phyloP scores from a whole-genome alignment of 2,888 invertebrate species.

The Drosophila ustulata region DNA sequence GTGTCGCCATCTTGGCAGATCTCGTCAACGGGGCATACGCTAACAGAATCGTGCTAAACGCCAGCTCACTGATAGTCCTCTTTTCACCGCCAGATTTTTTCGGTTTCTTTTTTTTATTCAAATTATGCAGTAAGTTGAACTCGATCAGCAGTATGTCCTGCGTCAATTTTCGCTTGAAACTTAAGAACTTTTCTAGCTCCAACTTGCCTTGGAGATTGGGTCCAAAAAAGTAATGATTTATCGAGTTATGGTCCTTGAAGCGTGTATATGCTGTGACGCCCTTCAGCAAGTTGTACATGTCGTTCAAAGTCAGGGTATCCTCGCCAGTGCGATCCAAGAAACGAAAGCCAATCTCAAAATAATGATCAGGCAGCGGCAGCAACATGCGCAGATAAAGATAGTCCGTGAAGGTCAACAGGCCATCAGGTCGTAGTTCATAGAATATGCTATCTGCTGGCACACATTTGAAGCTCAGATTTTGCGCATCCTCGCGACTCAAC shows the following conservation, averaged over 20 bases:
- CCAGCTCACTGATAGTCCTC: slow-evolving; percentile 39
- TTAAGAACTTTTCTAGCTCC: slow-evolving; percentile 20
- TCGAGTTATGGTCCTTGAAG: background rate
- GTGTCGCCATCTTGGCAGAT: background rate
- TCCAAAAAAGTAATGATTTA: slow-evolving; percentile 45
- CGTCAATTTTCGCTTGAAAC: slow-evolving; percentile 38
- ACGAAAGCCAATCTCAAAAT: slow-evolving; percentile 44
- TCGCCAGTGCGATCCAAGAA: slow-evolving; percentile 38
- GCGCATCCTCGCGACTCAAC: slow-evolving; percentile 8
- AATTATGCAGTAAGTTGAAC: slow-evolving; percentile 36
- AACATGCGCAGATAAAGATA: slow-evolving; percentile 47
- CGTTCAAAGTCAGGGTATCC: slow-evolving; percentile 12
- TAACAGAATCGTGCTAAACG: slow-evolving; percentile 51
- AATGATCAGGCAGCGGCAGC: slow-evolving; percentile 29
- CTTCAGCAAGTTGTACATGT: slow-evolving; percentile 22
- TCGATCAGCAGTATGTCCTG: slow-evolving; percentile 40
- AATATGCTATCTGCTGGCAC: slow-evolving; percentile 52
- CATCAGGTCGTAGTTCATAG: slow-evolving; percentile 32
- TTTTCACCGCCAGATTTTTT: background rate
- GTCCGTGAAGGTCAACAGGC: slow-evolving; percentile 50
- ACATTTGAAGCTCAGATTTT: background rate
- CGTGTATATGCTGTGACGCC: slow-evolving; percentile 8
- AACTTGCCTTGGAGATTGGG: slow-evolving; percentile 18
- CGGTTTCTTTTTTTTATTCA: background rate
- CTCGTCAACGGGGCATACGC: slow-evolving; percentile 10